Percentiles rank a stretch among this genome's conserved stretches.
Evolutionary conservation across 2,797 vertebrate species (phyloP).

Genomic region (Smutsia gigantea): DNA sequence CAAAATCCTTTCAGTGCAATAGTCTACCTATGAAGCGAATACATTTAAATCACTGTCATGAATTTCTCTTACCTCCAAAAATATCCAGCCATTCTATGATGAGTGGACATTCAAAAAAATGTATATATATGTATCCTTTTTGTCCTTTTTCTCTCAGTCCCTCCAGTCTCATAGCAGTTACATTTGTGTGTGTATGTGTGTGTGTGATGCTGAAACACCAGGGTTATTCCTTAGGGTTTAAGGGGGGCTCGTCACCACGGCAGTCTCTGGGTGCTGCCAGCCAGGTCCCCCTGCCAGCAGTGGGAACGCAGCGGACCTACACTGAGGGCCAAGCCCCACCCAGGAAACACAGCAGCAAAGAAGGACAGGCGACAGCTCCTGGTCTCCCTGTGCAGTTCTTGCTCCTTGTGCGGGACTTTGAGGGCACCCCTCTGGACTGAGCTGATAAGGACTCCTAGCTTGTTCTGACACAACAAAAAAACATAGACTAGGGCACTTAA

Average conservation of each 20-base stretch:
- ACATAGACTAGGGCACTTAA: background rate
- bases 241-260: accelerated
- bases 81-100: background rate
- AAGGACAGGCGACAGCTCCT: background rate
- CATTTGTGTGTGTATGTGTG: background rate
- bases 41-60: background rate
- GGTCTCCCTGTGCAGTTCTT: background rate
- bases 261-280: background rate
- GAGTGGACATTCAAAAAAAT: background rate
- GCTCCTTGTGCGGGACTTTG: background rate
- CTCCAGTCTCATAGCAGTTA: background rate
- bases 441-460: accelerated
- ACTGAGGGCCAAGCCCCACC: background rate
- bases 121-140: background rate
- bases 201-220: background rate
- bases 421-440: background rate
- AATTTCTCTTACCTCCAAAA: background rate
- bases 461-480: background rate
- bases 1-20: background rate
- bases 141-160: background rate
- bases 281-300: background rate
- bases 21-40: background rate
- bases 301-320: background rate
- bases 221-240: background rate
- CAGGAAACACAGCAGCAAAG: background rate